Conservation (phyloP, 1,140 invertebrate species). For the Archivesica marissinica region DNA sequence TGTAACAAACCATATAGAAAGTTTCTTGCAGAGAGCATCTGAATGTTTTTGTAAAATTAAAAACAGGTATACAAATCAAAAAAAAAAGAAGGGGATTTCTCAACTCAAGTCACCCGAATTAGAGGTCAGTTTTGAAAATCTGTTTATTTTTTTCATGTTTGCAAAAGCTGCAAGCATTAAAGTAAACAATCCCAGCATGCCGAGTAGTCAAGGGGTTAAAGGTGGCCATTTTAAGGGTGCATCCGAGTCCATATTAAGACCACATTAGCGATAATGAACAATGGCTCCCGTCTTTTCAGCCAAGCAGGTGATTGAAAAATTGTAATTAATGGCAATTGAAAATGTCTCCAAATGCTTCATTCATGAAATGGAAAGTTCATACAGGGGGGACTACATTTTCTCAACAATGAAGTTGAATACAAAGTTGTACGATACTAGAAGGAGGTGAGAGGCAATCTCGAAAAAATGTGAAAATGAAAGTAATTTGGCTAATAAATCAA, state of each 20-base stretch:
- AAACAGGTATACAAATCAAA: constrained; percentile 7
- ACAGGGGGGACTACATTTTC: constrained; percentile 13
- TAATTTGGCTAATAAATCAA: not conserved
- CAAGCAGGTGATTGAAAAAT: constrained; percentile 46
- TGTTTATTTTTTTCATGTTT: not conserved
- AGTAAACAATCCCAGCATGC: constrained; percentile 36
- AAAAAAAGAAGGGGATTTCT: not conserved
- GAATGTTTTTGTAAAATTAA: not conserved
- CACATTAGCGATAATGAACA: constrained; percentile 42
- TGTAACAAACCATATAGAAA: constrained; percentile 23
- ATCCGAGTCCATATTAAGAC: constrained; percentile 52
- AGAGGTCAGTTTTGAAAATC: constrained; percentile 16
- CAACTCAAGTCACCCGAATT: not conserved
- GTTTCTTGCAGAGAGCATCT: not conserved
- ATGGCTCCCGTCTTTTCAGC: not conserved
- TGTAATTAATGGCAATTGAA: constrained; percentile 52
- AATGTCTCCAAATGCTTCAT: constrained; percentile 16
- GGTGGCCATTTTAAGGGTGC: constrained; percentile 37
- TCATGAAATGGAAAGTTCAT: constrained; percentile 25
- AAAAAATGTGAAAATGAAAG: not conserved
- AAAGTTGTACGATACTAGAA: not conserved
- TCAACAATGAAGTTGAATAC: constrained; percentile 9
- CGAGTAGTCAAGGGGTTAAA: constrained; percentile 42
- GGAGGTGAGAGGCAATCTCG: not conserved
- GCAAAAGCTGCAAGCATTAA: not conserved